Conservation (phyloP, 2,113 vertebrate genomes). For the Bujurquina vittata region DNA sequence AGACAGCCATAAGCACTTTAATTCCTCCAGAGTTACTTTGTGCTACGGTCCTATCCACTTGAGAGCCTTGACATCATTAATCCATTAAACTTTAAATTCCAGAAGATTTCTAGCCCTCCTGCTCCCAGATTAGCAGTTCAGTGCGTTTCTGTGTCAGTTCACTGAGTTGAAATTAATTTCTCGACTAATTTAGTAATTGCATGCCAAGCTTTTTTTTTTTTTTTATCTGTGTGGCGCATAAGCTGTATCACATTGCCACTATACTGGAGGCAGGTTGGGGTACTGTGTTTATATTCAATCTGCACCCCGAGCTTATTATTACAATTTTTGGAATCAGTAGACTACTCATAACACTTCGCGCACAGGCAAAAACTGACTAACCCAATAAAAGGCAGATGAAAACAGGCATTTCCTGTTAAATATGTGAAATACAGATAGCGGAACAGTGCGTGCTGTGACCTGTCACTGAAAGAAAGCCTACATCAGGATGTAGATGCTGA, state of each 20-base stretch:
- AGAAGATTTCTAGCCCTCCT: slow-evolving; percentile 65
- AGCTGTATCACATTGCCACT: slow-evolving; percentile 34
- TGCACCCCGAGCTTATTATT: not conserved
- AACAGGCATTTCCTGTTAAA: slow-evolving; percentile 21
- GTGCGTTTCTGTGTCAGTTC: slow-evolving; percentile 78
- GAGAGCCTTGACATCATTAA: slow-evolving; percentile 76
- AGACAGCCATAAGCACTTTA: slow-evolving; percentile 52
- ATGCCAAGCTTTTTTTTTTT: slow-evolving; percentile 48
- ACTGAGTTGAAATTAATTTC: slow-evolving; percentile 78
- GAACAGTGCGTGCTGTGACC: slow-evolving; percentile 14
- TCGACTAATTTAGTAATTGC: slow-evolving; percentile 78
- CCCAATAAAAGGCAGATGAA: not conserved
- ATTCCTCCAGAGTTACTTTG: slow-evolving; percentile 64
- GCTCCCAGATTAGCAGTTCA: slow-evolving; percentile 76
- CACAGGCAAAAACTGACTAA: slow-evolving; percentile 8
- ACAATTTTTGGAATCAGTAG: slow-evolving; percentile 9
- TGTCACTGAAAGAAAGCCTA: slow-evolving; percentile 26
- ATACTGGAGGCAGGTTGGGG: slow-evolving; percentile 48
- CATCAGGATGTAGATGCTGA: slow-evolving; percentile 37
- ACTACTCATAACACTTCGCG: not conserved
- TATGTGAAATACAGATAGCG: slow-evolving; percentile 28
- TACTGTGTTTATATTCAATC: slow-evolving; percentile 3
- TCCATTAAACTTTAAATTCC: slow-evolving; percentile 79
- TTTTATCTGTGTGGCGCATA: slow-evolving; percentile 48
- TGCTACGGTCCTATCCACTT: slow-evolving; percentile 59